These are phyloP conservation scores for Sarcophaga caerulescens DNA, from an alignment of 2,888 invertebrate species.

Conservation along the genomic window DNA sequence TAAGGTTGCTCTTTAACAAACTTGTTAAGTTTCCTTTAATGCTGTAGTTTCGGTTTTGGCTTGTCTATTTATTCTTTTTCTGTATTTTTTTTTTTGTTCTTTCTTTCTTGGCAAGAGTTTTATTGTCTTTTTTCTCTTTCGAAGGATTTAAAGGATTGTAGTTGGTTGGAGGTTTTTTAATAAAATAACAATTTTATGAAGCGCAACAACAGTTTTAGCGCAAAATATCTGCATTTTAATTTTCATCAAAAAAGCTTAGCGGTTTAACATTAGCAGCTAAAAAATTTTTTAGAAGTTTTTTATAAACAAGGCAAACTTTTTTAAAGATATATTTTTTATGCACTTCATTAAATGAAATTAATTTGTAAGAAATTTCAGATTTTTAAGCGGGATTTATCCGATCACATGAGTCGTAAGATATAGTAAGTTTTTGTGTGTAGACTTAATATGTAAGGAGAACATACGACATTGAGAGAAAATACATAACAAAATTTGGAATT, in stretches of 20 bases:
- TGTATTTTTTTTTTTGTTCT: background rate
- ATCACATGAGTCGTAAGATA: too few species aligned
- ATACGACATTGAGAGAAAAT: too few species aligned
- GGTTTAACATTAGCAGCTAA: constrained; percentile 10
- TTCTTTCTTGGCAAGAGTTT: constrained; percentile 27
- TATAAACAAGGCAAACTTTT: too few species aligned
- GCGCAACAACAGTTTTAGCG: constrained; percentile 26
- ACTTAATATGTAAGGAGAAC: too few species aligned
- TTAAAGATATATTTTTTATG: too few species aligned
- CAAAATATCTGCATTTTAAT: constrained; percentile 35
- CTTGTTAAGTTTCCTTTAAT: constrained; percentile 65
- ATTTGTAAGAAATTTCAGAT: too few species aligned
- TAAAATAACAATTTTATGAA: constrained; percentile 50
- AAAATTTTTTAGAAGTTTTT: too few species aligned
- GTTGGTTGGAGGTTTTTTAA: constrained; percentile 33
- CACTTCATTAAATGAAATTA: too few species aligned
- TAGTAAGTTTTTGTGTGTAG: too few species aligned
- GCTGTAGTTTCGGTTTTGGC: constrained; percentile 54
- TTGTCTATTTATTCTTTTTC: constrained; percentile 6
- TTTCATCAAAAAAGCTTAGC: constrained; percentile 25
- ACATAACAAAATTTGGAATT: too few species aligned
- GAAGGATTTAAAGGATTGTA: constrained; percentile 41
- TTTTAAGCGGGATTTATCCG: too few species aligned
- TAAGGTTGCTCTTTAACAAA: constrained; percentile 62
- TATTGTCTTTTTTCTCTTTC: background rate